phyloP scores from a whole-genome alignment of 1,140 invertebrate genomes.

The Diachasmimorpha longicaudata region DNA sequence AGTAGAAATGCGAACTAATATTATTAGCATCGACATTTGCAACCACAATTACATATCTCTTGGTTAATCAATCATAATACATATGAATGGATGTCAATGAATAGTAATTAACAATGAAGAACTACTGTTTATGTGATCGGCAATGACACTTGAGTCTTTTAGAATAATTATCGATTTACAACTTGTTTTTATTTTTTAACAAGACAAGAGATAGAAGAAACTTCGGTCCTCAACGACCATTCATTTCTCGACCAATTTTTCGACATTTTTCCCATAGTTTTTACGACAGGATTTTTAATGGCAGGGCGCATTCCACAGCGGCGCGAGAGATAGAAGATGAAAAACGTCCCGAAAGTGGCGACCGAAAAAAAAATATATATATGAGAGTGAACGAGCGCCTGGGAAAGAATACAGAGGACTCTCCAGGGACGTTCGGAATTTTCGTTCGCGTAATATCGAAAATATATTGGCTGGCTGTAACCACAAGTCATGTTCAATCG shows the following conservation, averaged over 20 bases:
- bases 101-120: no score
- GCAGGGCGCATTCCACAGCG: not conserved
- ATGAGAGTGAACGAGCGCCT: conserved; percentile 30
- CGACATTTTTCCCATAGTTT: not conserved
- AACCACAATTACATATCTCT: no score
- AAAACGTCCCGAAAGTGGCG: not conserved
- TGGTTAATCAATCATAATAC: no score
- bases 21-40: no score
- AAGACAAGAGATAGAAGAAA: not conserved
- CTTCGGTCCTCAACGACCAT: no score
- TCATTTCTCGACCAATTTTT: no score
- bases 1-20: no score
- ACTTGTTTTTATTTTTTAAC: no score
- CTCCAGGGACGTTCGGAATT: conserved; percentile 43
- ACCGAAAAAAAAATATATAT: not conserved
- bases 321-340: not conserved
- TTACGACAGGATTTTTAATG: not conserved
- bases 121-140: no score
- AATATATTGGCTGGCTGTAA: conserved; percentile 54
- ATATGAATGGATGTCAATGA: no score
- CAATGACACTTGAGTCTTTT: no score
- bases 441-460: conserved; percentile 53
- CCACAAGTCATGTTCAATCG: conserved; percentile 59
- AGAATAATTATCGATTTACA: no score
- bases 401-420: conserved; percentile 43